These are phyloP conservation scores for Nemotelus nigrinus DNA, from an alignment of 2,888 invertebrate genomes.

Conservation along the genomic window DNA sequence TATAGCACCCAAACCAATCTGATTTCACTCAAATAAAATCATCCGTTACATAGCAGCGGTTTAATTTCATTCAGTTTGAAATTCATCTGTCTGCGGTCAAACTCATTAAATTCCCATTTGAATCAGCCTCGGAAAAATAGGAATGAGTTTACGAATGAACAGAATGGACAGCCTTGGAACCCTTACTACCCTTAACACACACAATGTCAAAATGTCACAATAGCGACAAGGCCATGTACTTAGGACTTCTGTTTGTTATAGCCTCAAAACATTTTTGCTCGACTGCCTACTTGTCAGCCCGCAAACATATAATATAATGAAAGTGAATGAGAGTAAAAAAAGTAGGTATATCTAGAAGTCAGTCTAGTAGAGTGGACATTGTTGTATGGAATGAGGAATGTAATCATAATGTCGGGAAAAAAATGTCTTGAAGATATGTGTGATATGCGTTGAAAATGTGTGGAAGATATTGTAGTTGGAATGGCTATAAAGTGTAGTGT, in stretches of 20 bases:
- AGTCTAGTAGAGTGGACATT: not conserved
- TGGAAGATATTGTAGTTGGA: too few species aligned
- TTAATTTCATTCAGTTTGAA: not conserved
- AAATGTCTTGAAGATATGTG: too few species aligned
- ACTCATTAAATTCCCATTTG: conserved; percentile 26
- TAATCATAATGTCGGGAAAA: too few species aligned
- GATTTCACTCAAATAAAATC: too few species aligned
- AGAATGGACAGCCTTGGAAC: not conserved
- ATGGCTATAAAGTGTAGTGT: too few species aligned
- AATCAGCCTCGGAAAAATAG: not conserved
- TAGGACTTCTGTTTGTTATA: not conserved
- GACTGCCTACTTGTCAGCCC: too few species aligned
- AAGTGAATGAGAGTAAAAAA: not conserved
- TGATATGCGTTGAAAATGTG: too few species aligned
- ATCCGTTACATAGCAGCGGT: not conserved
- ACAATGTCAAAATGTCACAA: conserved; percentile 20
- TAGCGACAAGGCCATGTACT: not conserved
- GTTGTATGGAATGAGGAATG: not conserved
- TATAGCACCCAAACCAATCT: too few species aligned
- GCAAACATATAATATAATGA: too few species aligned
- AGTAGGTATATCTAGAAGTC: not conserved
- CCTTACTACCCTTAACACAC: not conserved
- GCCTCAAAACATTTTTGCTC: too few species aligned
- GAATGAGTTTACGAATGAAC: not conserved
- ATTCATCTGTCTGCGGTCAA: conserved; percentile 12